Evolutionary conservation across 2,797 vertebrate species (phyloP), one percentile per base, ranked within the genome.

Genomic region (Oophaga sylvatica): DNA sequence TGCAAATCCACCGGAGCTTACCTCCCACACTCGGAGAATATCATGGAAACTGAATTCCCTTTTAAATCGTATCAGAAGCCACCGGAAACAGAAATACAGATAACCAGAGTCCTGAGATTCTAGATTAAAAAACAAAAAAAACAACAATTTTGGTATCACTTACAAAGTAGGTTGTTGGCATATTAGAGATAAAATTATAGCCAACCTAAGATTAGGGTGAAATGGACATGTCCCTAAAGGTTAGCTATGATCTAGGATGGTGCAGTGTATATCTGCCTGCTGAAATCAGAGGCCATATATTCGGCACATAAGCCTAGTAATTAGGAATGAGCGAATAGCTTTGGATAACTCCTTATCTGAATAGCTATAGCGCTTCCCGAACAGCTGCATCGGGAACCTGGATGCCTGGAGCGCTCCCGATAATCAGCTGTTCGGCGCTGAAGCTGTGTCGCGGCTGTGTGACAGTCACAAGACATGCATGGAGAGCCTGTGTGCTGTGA

Each of bases 71-170:
- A 99, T 99, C 92, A 99, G 94, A 91, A 99, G 93, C 98, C 98
- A 99, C 59, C 98, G 97, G 94, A 99, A 99, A 92, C 98, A 99
- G 95, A 99, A 99, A 90, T 99, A 99, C 70, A 99, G 94, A 90
- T 97, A 99, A 76, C 97, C 98, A 15, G 98, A 99, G 91, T 99
- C 97, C 94, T 99, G 97, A 90, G 97, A 96, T 96, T 99, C 98
- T 99, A 95, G 89, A 80, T 89, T 81, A 83, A 5, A 89, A 17
- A 77, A 68, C 1, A 29, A 48, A 41, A 31, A 79, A 48, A 17
- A 3, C 17, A 41, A 41, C 35, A 5, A 41, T 41, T 3, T 19
- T 29, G 7, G 41, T 56, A 31, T 48, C 12, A 67, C 22, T 56
- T 12, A 68, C 12, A 6, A 6, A 6, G 63, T 22, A 63, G 45